Conservation (phyloP, 2,113 vertebrate genomes). For the Chaenogobius annularis region DNA sequence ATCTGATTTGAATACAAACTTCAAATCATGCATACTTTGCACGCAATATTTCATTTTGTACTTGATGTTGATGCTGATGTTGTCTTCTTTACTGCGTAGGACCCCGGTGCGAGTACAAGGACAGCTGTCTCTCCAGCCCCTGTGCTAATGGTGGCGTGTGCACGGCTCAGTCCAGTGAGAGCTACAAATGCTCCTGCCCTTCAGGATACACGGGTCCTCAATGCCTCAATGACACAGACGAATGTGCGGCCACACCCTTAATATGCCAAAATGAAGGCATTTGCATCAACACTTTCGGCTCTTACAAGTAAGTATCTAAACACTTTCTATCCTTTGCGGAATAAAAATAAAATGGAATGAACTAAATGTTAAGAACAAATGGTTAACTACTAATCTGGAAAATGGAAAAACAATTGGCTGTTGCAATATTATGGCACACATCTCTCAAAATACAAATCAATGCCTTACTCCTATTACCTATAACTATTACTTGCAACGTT, state of each 20-base stretch:
- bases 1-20: too few species aligned
- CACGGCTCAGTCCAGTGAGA: slow-evolving; percentile 72
- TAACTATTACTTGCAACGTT: background rate
- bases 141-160: slow-evolving; percentile 87
- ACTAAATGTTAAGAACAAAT: background rate
- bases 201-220: slow-evolving; percentile 81
- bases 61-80: background rate
- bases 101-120: slow-evolving; percentile 82
- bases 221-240: slow-evolving; percentile 87
- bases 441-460: background rate
- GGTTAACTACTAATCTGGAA: background rate
- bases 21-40: background rate
- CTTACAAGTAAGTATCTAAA: slow-evolving; percentile 71
- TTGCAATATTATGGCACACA: background rate
- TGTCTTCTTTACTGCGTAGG: slow-evolving; percentile 66
- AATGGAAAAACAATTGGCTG: background rate
- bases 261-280: slow-evolving; percentile 82
- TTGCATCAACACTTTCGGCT: slow-evolving; percentile 84
- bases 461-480: background rate
- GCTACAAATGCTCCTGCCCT: slow-evolving; percentile 83
- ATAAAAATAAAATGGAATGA: background rate
- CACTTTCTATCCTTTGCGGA: too few species aligned
- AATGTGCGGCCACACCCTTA: slow-evolving; percentile 73
- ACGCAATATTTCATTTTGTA: background rate
- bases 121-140: slow-evolving; percentile 86